Conservation (phyloP, 2,113 vertebrate genomes). For the Carassius auratus region DNA sequence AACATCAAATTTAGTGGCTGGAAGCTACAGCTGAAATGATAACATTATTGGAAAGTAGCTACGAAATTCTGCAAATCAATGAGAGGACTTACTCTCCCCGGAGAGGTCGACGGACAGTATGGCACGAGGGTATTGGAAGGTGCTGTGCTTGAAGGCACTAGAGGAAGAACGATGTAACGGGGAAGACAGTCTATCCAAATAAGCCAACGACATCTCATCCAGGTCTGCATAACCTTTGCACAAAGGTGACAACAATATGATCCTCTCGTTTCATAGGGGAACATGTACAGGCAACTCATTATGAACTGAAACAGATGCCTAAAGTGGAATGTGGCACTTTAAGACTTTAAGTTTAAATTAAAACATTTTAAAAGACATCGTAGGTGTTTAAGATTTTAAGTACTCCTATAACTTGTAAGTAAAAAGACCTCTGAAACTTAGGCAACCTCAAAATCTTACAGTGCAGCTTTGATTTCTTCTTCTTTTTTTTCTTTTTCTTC, state of each 20-base stretch:
- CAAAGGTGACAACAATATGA: neutral
- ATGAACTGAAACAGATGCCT: too few species aligned
- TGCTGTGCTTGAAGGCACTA: constrained; percentile 76
- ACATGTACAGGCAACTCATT: neutral
- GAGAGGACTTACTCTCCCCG: constrained; percentile 82
- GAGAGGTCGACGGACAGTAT: constrained; percentile 88
- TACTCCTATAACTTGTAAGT: neutral
- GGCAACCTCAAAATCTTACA: constrained; percentile 65
- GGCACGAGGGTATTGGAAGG: constrained; percentile 83
- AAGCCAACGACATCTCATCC: constrained; percentile 82
- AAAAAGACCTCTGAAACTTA: neutral
- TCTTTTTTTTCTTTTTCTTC: constrained; percentile 92
- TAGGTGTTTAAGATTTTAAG: too few species aligned
- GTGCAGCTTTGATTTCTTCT: constrained; percentile 86
- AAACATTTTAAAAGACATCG: too few species aligned
- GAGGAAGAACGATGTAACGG: constrained; percentile 76
- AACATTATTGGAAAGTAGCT: neutral
- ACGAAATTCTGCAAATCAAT: neutral
- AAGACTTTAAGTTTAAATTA: neutral
- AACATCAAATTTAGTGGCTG: too few species aligned
- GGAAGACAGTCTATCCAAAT: constrained; percentile 81
- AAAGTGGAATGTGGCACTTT: neutral
- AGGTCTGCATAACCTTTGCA: constrained; percentile 82
- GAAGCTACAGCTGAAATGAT: neutral
- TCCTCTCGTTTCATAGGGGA: neutral